Base-by-base conservation (phyloP, 2,888 invertebrate species). In the Drosophila siamana region DNA sequence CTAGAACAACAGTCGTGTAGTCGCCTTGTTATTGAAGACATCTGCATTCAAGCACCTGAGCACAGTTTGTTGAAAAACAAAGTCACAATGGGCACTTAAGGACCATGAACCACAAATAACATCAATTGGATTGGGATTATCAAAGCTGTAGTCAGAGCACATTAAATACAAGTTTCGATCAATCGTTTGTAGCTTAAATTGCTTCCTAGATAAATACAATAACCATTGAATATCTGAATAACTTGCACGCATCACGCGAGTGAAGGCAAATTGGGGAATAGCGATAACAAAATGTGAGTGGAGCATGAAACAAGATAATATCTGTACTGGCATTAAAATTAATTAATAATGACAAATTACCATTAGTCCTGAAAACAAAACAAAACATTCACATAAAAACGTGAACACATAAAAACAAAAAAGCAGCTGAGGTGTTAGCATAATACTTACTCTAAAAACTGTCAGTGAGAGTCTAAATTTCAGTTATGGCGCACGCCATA, bases 1-100 rank as follows among this genome's bases (percentile, higher is more conserved):
- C 64, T 73, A 40, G 43, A 64, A 46, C 64, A n/a, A n/a, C n/a
- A n/a, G n/a, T n/a, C n/a, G n/a, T n/a, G n/a, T n/a, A n/a, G n/a
- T 64, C 50, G 52, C 26, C 41, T 28, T 15, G 52, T 69, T 74
- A 62, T 69, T 57, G 57, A 51, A 54, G 52, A 54, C 60, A 46
- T 48, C 19, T 77, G 52, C 60, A 47, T 44, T 30, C 47, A 48
- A 43, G 55, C 26, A 56, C 41, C 43, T 60, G 41, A 43, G 50
- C 50, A 22, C 19, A 6, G n/a, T 24, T 38, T 13, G 26, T 51
- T 40, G 51, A 51, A 51, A 38, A 38, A 24, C 30, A 30, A 38
- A 38, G 11, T 40, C 22, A 24, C 8, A 16, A 51, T n/a, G 51
- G 16, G 16, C n/a, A 40, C 52, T 52, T 9, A 19, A 13, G 28